These are phyloP conservation scores for Atherinomorus stipes DNA, from an alignment of 2,113 vertebrate genomes.

Conservation along the genomic window DNA sequence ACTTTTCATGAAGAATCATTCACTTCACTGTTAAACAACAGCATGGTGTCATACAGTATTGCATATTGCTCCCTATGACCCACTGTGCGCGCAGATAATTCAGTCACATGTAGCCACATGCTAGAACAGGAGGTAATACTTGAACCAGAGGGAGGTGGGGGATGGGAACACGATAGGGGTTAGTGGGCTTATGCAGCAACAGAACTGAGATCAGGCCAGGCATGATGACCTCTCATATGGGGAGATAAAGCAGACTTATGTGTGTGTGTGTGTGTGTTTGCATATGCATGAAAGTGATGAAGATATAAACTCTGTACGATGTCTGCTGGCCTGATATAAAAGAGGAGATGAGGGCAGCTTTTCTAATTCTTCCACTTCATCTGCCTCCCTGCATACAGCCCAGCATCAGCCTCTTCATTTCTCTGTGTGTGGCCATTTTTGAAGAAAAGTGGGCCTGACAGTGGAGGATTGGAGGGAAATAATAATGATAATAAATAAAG, in stretches of 20 bases:
- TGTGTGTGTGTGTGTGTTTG: conserved; percentile 11
- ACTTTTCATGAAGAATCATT: conserved; percentile 3
- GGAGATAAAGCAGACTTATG: conserved; percentile 31
- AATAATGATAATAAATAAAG: background rate
- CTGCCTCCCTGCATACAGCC: conserved; percentile 32
- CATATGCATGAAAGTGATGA: background rate
- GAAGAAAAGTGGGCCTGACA: conserved; percentile 37
- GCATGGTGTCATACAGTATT: background rate
- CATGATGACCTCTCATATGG: conserved; percentile 26
- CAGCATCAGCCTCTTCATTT: conserved; percentile 25
- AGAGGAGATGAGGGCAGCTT: conserved; percentile 37
- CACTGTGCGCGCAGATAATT: conserved; percentile 25
- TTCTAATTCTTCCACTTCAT: conserved; percentile 59
- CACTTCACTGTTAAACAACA: background rate
- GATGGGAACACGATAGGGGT: conserved; percentile 54
- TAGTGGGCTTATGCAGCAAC: conserved; percentile 57
- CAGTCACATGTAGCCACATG: conserved; percentile 63
- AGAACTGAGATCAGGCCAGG: conserved; percentile 41
- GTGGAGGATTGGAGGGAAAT: conserved; percentile 19
- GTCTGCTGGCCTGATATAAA: conserved; percentile 26
- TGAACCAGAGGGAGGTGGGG: conserved; percentile 53
- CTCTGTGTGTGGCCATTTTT: conserved; percentile 30
- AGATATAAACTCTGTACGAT: conserved; percentile 16
- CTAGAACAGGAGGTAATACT: conserved; percentile 58
- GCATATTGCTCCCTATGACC: conserved; percentile 39